Conservation (phyloP, 2,113 vertebrate species). For the Maccullochella peelii region DNA sequence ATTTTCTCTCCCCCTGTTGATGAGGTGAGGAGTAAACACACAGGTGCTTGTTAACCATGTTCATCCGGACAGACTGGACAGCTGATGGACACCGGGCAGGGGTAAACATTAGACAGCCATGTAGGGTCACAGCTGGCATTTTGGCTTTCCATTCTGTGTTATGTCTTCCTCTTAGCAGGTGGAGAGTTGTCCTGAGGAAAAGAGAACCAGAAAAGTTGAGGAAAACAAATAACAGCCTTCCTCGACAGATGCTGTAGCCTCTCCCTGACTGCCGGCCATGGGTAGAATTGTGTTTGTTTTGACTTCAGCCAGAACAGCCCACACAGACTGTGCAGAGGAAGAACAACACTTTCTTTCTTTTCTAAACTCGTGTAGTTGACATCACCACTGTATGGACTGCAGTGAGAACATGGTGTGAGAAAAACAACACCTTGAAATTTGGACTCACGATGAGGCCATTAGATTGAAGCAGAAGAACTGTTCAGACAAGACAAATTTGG, state of each 20-base stretch:
- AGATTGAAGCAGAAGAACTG: conserved; percentile 1
- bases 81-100: conserved; percentile 48
- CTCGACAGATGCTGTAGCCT: conserved; percentile 65
- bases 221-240: conserved; percentile 70
- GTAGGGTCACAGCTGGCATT: conserved; percentile 52
- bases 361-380: conserved; percentile 45
- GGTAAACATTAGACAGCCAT: conserved; percentile 35
- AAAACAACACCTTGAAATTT: conserved; percentile 45
- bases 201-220: conserved; percentile 54
- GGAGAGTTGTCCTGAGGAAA: conserved; percentile 43
- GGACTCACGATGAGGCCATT: neutral
- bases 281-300: conserved; percentile 71
- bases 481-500: neutral
- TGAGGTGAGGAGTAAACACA: conserved; percentile 47
- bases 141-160: conserved; percentile 41
- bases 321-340: conserved; percentile 58
- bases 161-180: conserved; percentile 45
- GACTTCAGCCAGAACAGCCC: conserved; percentile 63
- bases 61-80: conserved; percentile 38
- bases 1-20: conserved; percentile 23
- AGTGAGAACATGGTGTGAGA: conserved; percentile 22
- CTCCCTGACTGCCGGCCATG: conserved; percentile 58
- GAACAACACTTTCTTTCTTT: neutral
- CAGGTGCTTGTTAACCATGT: conserved; percentile 64
- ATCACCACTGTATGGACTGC: conserved; percentile 27